Base-by-base conservation (phyloP, 1,140 invertebrate species). In the Ceratosolen fusciceps region DNA sequence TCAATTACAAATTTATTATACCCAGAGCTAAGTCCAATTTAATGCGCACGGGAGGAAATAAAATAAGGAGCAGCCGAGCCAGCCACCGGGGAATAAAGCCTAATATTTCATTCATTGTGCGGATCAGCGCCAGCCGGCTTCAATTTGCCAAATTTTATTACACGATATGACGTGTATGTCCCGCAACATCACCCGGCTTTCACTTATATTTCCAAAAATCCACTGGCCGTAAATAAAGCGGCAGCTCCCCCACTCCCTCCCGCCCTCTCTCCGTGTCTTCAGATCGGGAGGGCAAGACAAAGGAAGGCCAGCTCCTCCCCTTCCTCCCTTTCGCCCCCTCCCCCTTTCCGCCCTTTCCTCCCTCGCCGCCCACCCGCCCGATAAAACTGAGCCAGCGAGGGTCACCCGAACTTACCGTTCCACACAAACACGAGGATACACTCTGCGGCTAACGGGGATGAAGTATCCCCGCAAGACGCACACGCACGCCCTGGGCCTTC, bases 121-220 rank as follows among this genome's bases (percentile, higher is more conserved):
- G 1, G 19, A 65, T 9, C 21, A 5, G 21, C 10, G 14, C 31
- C n/a, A 21, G 31, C 14, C 60, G 19, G 31, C 31, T 37, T 37
- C 39, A 65, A 75, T 67, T 75, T 34, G 47, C 37, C 26, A n/a
- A 70, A 70, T 54, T 56, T 77, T 77, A 70, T 68, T 68, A 54
- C 43, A 8, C 49, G 47, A n/a, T 52, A 21, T 26, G 16, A 21
- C n/a, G 2, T 0, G 74, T 56, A 47, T 39, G 34, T 26, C 52
- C 26, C 39, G 43, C 12, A 52, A 65, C 43, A 65, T 49, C 43
- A 52, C 19, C 31, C n/a, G n/a, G 60, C 58, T 67, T 75, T 75
- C 74, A 75, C 74, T 75, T 75, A 75, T 52, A 49, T 24, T n/a
- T 1, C 60, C 74, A 47, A n/a, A 77, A 24, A 77, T 70, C 62